Evolutionary conservation across 1,140 invertebrate species (phyloP).

Genomic region (Zaprionus kolodkinae): DNA sequence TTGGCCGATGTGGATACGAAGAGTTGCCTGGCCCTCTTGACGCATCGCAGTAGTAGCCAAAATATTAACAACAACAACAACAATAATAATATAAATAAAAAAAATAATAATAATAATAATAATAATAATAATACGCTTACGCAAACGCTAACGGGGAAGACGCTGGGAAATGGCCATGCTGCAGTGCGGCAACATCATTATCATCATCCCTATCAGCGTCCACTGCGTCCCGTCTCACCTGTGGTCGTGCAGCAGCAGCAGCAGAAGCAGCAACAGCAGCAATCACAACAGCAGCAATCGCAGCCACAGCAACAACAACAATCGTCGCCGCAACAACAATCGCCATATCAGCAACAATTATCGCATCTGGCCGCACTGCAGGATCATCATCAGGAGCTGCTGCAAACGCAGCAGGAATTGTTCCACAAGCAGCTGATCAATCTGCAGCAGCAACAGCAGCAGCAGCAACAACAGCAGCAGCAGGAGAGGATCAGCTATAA

Average conservation of each 20-base stretch:
- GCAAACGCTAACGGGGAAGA: slow-evolving; percentile 32
- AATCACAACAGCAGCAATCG: slow-evolving; percentile 14
- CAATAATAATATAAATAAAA: too few relatives aligned
- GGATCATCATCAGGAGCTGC: slow-evolving; percentile 68
- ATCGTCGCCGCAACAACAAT: slow-evolving; percentile 22
- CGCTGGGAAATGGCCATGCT: slow-evolving; percentile 20
- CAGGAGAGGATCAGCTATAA: slow-evolving; percentile 57
- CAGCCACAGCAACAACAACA: slow-evolving; percentile 37
- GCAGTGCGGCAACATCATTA: slow-evolving; percentile 34
- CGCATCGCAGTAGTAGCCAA: slow-evolving; percentile 51
- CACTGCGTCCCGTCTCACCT: slow-evolving; percentile 55
- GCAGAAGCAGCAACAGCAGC: slow-evolving; percentile 40
- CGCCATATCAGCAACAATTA: slow-evolving; percentile 69
- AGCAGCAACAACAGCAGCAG: slow-evolving; percentile 36
- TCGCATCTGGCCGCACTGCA: slow-evolving; percentile 66
- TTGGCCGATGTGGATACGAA: slow-evolving; percentile 63
- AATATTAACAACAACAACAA: slow-evolving; percentile 4
- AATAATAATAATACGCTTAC: slow-evolving; percentile 33
- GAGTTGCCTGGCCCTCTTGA: slow-evolving; percentile 54
- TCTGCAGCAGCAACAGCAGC: slow-evolving; percentile 67
- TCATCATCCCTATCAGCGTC: slow-evolving; percentile 74
- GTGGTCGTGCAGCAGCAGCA: slow-evolving; percentile 28
- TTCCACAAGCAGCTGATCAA: slow-evolving; percentile 70
- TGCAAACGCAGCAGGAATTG: slow-evolving; percentile 69
- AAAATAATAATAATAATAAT: neutral